Percentiles rank a stretch among this genome's conserved stretches.
These are phyloP conservation scores for Selenia dentaria DNA, from an alignment of 2,888 invertebrate species.

Conservation along the genomic window DNA sequence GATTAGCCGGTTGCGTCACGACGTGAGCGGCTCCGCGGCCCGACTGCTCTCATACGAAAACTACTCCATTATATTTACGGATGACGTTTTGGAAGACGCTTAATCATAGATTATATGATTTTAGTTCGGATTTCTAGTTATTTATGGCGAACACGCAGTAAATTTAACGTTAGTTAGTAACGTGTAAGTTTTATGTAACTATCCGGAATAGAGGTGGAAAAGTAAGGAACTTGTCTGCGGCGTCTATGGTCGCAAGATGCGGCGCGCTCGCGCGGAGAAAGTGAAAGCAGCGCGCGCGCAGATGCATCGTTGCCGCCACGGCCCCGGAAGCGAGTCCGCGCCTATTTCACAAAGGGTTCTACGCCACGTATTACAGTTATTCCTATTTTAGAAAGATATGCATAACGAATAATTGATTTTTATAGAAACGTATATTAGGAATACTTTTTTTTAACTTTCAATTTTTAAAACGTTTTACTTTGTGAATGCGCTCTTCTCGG, in stretches of 20 bases:
- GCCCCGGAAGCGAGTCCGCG: slow-evolving; percentile 74
- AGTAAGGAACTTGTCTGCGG: slow-evolving; percentile 64
- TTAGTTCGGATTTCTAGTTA: slow-evolving; percentile 17
- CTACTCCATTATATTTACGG: slow-evolving; percentile 45
- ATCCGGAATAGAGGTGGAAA: slow-evolving; percentile 62
- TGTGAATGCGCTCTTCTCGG: no score
- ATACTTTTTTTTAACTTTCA: no score
- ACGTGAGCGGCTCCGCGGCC: slow-evolving; percentile 60
- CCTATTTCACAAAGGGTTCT: slow-evolving; percentile 63
- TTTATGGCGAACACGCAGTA: slow-evolving; percentile 15
- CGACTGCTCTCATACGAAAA: slow-evolving; percentile 49
- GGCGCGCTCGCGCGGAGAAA: slow-evolving; percentile 68
- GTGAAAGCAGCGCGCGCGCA: slow-evolving; percentile 78
- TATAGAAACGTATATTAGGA: no score
- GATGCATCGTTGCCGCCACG: slow-evolving; percentile 47
- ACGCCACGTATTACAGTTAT: slow-evolving; percentile 44
- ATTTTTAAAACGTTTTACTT: no score
- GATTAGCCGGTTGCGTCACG: slow-evolving; percentile 83
- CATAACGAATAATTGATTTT: no score
- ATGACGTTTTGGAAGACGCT: slow-evolving; percentile 35
- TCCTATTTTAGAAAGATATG: not conserved
- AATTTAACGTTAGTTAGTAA: slow-evolving; percentile 23
- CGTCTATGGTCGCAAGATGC: slow-evolving; percentile 63
- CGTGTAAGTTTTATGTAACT: slow-evolving; percentile 48
- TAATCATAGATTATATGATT: slow-evolving; percentile 24